These are phyloP conservation scores for Dasypus novemcinctus DNA, from an alignment of 2,113 vertebrate species.

Conservation along the genomic window DNA sequence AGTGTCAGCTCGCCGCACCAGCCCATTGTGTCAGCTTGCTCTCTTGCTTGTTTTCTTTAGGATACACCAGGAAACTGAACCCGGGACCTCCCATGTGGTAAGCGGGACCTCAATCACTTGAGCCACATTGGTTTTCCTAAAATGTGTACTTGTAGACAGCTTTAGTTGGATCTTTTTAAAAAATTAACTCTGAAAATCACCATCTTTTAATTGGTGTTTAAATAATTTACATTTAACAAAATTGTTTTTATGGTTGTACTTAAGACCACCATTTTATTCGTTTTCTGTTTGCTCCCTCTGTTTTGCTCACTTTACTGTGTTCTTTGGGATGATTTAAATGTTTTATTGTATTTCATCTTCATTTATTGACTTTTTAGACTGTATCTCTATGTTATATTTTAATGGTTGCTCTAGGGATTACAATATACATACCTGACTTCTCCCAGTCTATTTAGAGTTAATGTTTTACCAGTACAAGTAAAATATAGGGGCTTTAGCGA, in stretches of 20 bases:
- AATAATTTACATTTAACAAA: neutral
- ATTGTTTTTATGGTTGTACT: neutral
- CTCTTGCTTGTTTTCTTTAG: too few species aligned
- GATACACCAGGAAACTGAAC: too few species aligned
- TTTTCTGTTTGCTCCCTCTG: neutral
- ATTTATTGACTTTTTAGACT: neutral
- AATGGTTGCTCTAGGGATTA: neutral
- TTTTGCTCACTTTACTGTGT: neutral
- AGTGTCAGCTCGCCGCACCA: too few species aligned
- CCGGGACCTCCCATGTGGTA: too few species aligned
- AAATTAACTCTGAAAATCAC: neutral
- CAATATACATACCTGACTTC: neutral
- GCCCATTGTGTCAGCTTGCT: too few species aligned
- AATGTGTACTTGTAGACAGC: neutral
- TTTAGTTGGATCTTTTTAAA: neutral
- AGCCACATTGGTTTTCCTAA: too few species aligned
- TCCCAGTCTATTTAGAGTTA: neutral
- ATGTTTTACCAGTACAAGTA: slow-evolving; percentile 5
- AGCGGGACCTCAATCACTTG: too few species aligned
- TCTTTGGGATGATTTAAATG: slow-evolving; percentile 22
- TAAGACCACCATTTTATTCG: neutral
- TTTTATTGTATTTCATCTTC: neutral
- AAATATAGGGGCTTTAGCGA: neutral
- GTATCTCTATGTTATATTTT: neutral
- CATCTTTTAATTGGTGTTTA: neutral